Evolutionary conservation across 2,888 invertebrate genomes (phyloP).

Genomic region (Hirtodrosophila confusa): DNA sequence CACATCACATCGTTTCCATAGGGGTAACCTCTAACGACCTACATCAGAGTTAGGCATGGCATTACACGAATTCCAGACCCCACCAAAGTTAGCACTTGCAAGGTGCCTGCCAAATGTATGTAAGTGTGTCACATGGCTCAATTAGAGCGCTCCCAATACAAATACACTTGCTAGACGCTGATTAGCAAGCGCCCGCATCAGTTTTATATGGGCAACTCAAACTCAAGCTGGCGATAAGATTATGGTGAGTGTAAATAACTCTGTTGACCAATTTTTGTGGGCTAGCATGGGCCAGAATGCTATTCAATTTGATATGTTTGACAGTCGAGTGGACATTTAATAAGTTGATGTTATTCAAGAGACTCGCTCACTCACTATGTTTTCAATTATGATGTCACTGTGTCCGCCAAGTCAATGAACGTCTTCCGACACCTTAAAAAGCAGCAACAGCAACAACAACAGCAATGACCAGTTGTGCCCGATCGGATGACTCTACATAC

Average conservation of each 20-base stretch:
- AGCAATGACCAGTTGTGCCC: slow-evolving; percentile 52
- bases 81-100: slow-evolving; percentile 61
- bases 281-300: slow-evolving; percentile 10
- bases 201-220: slow-evolving; percentile 22
- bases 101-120: slow-evolving; percentile 34
- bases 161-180: slow-evolving; percentile 29
- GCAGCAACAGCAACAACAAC: slow-evolving; percentile 36
- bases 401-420: slow-evolving; percentile 65
- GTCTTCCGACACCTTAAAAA: slow-evolving; percentile 72
- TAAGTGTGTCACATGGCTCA: slow-evolving; percentile 49
- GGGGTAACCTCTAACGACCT: slow-evolving; percentile 51
- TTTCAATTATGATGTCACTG: slow-evolving; percentile 74
- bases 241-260: slow-evolving; percentile 24
- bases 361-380: slow-evolving; percentile 28
- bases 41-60: slow-evolving; percentile 27
- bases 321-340: slow-evolving; percentile 39
- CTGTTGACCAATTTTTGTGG: slow-evolving; percentile 13
- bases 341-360: slow-evolving; percentile 19
- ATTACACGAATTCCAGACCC: slow-evolving; percentile 36
- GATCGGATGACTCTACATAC: slow-evolving; percentile 26
- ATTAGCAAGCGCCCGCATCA: slow-evolving; percentile 37
- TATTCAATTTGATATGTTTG: slow-evolving; percentile 24
- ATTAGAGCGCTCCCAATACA: slow-evolving; percentile 58
- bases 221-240: slow-evolving; percentile 45
- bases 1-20: slow-evolving; percentile 26